Conservation (phyloP, 2,113 vertebrate species). For the Psittacula cyanocephala region DNA sequence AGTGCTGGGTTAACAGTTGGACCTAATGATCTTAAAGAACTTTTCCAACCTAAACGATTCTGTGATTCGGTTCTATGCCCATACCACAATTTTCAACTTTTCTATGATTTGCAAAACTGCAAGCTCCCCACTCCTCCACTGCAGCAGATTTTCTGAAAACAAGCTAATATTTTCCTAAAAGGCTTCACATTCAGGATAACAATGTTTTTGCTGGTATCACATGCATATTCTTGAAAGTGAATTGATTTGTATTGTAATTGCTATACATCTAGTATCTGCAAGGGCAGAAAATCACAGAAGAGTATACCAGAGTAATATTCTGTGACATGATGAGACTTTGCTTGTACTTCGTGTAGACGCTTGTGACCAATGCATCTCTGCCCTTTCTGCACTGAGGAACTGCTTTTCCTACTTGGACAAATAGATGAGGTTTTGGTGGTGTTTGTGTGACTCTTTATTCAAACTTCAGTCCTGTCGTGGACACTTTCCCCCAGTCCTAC, state of each 20-base stretch:
- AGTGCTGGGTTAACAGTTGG: background rate
- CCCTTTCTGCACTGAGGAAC: accelerated
- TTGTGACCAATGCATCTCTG: background rate
- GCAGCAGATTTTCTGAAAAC: background rate
- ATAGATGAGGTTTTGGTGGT: background rate
- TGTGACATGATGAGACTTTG: background rate
- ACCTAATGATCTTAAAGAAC: background rate
- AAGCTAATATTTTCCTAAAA: background rate
- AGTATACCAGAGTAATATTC: background rate
- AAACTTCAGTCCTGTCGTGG: background rate
- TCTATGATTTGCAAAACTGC: accelerated
- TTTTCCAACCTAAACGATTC: background rate
- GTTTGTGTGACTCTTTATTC: background rate
- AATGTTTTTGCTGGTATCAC: background rate
- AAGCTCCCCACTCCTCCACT: background rate
- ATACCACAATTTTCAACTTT: background rate
- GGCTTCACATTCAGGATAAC: background rate
- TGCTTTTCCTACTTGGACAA: background rate
- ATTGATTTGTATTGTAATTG: background rate
- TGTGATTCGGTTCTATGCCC: background rate
- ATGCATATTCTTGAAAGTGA: background rate
- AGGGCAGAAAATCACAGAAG: background rate
- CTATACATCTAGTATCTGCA: background rate
- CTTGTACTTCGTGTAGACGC: background rate
- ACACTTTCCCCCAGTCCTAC: background rate